These are phyloP conservation scores for Phalangium opilio DNA, from an alignment of 2,888 invertebrate genomes.

Conservation along the genomic window DNA sequence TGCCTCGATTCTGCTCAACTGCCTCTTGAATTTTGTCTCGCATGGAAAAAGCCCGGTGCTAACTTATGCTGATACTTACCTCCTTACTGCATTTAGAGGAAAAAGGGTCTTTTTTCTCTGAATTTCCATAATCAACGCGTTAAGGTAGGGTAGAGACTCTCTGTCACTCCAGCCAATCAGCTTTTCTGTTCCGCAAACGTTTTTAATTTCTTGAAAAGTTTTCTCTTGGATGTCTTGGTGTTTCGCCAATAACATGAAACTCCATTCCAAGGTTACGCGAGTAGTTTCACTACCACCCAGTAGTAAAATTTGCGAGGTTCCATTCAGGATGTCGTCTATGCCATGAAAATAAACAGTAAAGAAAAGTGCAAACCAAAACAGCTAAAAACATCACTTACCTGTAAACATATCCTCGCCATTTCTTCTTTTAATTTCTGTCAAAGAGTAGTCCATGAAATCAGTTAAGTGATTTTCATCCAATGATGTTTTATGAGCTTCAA, in stretches of 20 bases:
- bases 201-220: slow-evolving; percentile 44
- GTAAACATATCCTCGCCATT: not conserved
- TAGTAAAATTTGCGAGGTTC: slow-evolving; percentile 1
- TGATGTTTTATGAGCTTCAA: too few species aligned
- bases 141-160: slow-evolving; percentile 59
- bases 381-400: too few species aligned
- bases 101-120: slow-evolving; percentile 48
- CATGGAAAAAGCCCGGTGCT: too few species aligned
- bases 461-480: too few species aligned
- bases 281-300: slow-evolving; percentile 5
- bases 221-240: slow-evolving; percentile 41
- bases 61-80: slow-evolving; percentile 6
- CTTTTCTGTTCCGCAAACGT: slow-evolving; percentile 40
- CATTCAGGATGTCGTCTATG: slow-evolving; percentile 1
- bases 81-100: slow-evolving; percentile 15
- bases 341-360: too few species aligned
- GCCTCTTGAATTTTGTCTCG: too few species aligned
- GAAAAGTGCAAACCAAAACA: too few species aligned
- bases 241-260: slow-evolving; percentile 42
- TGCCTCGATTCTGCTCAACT: too few species aligned
- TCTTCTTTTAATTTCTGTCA: too few species aligned
- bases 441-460: too few species aligned
- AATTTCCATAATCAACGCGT: slow-evolving; percentile 58
- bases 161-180: slow-evolving; percentile 41
- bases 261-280: slow-evolving; percentile 11